Evolutionary conservation across 2,888 invertebrate genomes (phyloP), one percentile per base, ranked within the genome.

Genomic region (Drosophila demipolita): DNA sequence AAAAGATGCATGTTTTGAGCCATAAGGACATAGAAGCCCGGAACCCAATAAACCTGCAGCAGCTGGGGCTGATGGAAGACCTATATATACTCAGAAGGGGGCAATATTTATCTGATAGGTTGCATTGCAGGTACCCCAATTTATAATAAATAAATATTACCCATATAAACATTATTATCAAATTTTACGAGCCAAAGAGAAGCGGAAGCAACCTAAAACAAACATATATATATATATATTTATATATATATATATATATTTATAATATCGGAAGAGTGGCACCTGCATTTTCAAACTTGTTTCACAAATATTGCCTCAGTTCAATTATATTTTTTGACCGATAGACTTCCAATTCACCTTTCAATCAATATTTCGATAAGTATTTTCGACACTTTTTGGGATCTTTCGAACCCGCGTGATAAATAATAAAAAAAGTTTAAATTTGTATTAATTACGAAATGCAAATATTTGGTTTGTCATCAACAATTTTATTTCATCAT

Each of bases 401-500:
- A 9, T 9, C 40, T 4, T 40, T 3, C 1, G 23, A 23, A 23
- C 23, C 26, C 26, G 26, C 26, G 26, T 26, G 26, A 26, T 26
- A 4, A 26, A 17, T 29, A 17, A 29, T 23, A 9, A 35, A 23
- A 9, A n/a, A 38, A 38, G 3, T 20, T 8, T 4, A 1, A 4
- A 45, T 11, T 11, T 11, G 15, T 23, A 45, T 15, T 23, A 3
- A 45, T 15, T 23, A 23, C 12, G 23, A 65, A 49, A 32, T 26
- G 17, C 36, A 33, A 53, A 45, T 23, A 12, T 35, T 48, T 15
- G 1, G 2, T 48, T 23, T 49, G 36, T 53, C 9, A 35, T 66
- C 29, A 23, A 17, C n/a, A 33, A n/a, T 40, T 77, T 74, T 61
- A 61, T 78, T 74, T 64, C n/a, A 32, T 11, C 50, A 33, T 38